Conservation (phyloP, 1,140 invertebrate species). For the Harpegnathos saltator region DNA sequence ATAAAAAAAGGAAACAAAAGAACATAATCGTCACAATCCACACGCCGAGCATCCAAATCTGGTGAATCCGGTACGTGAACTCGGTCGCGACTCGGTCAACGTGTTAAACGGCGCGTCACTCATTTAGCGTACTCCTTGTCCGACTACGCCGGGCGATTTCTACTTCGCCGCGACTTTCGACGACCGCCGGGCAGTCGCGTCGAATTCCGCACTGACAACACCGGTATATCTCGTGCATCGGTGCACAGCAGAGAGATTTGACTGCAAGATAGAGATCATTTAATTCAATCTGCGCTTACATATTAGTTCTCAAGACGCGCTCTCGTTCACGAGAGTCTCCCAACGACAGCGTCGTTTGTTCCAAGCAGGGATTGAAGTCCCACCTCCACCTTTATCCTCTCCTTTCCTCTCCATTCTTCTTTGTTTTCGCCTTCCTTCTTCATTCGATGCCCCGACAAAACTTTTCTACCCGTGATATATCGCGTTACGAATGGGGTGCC, state of each 20-base stretch:
- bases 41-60: too few species aligned
- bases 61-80: too few species aligned
- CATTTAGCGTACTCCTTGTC: not conserved
- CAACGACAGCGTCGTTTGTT: slow-evolving; percentile 60
- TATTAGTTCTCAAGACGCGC: slow-evolving; percentile 41
- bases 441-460: slow-evolving; percentile 69
- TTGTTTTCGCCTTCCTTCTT: slow-evolving; percentile 59
- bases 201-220: too few species aligned
- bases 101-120: not conserved
- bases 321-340: slow-evolving; percentile 34
- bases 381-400: slow-evolving; percentile 35
- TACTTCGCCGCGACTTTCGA: not conserved
- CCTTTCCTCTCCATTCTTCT: slow-evolving; percentile 47
- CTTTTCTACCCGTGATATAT: slow-evolving; percentile 74
- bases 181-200: not conserved
- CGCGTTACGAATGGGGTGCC: slow-evolving; percentile 76
- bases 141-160: not conserved
- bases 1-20: too few species aligned
- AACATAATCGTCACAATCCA: too few species aligned
- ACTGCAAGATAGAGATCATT: slow-evolving; percentile 20
- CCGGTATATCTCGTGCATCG: not conserved
- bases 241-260: slow-evolving; percentile 22
- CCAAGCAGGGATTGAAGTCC: slow-evolving; percentile 43
- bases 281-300: slow-evolving; percentile 47
- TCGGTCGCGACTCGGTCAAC: not conserved